Evolutionary conservation across 1,140 invertebrate species (phyloP).

Genomic region (Leptinotarsa texana): DNA sequence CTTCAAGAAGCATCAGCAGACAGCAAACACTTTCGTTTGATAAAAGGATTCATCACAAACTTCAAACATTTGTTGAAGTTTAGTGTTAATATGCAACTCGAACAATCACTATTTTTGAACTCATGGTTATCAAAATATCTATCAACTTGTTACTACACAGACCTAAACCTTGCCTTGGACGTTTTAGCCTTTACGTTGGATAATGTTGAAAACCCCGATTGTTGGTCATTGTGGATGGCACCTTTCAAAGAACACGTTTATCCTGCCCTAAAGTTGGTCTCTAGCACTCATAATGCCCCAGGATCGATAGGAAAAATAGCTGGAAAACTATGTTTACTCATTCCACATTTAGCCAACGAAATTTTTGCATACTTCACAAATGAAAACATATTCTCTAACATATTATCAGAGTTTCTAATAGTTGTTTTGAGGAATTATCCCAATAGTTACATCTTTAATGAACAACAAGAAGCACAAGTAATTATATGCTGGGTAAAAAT

Average conservation of each 20-base stretch:
- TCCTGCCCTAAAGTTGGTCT: slow-evolving; percentile 42
- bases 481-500: slow-evolving; percentile 45
- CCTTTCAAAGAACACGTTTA: slow-evolving; percentile 44
- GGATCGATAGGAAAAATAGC: slow-evolving; percentile 42
- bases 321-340: slow-evolving; percentile 37
- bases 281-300: slow-evolving; percentile 28
- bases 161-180: slow-evolving; percentile 42
- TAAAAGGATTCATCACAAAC: slow-evolving; percentile 44
- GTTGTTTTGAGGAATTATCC: slow-evolving; percentile 40
- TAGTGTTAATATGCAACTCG: slow-evolving; percentile 41
- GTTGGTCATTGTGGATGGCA: slow-evolving; percentile 44
- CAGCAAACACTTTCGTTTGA: slow-evolving; percentile 40
- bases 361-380: slow-evolving; percentile 39
- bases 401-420: slow-evolving; percentile 37
- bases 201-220: slow-evolving; percentile 38
- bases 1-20: slow-evolving; percentile 41
- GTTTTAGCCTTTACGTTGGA: slow-evolving; percentile 38
- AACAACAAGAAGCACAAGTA: slow-evolving; percentile 38
- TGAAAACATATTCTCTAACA: slow-evolving; percentile 37
- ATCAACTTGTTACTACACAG: slow-evolving; percentile 42
- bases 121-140: slow-evolving; percentile 47
- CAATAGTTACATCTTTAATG: slow-evolving; percentile 35
- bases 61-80: slow-evolving; percentile 39
- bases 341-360: slow-evolving; percentile 34
- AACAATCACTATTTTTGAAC: slow-evolving; percentile 46